Evolutionary conservation across 2,888 invertebrate genomes (phyloP), one percentile per base, ranked within the genome.

Genomic region (Leptinotarsa haldemani): DNA sequence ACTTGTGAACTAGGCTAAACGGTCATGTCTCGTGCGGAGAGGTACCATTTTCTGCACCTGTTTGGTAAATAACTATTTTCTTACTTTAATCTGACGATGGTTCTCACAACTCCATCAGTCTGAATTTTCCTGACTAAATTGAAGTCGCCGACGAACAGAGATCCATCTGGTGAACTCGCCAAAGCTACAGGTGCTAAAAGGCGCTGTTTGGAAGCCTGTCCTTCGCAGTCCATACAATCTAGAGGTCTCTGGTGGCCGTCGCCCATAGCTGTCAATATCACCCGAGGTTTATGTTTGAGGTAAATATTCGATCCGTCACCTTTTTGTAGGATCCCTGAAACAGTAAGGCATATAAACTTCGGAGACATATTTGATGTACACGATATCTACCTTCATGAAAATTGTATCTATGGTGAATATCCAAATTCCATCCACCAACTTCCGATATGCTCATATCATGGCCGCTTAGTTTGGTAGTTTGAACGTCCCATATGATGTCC

Each of bases 231-330:
- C 15, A 86, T 86, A 86, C 98, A 97, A 78, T 96, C 95, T 50
- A 97, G 88, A 0, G 95, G 94, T 50, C 98, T 90, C 85, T 97
- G 96, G 79, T 95, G 93, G 0, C 96, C 97, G 85, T 96, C 96
- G 13, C 97, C 97, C 94, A 97, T 94, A 0, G 95, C 92, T 2
- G 97, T 97, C 65, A 96, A 90, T 77, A 98, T 95, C 16, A 97
- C 94, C 61, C 96, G 91, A 0, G 97, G 97, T 84, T 97, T 95
- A 85, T 98, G 95, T 82, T 95, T 97, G 82, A 99, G 88, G 86
- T 97, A 98, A 74, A 97, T 95, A 83, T 97, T 97, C 0, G 97
- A 95, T 15, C 99, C 99, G 83, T 99, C 98, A 46, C 99, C 99
- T 86, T 98, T 97, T 88, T 99, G 98, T 0, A 99, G 90, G 76